Evolutionary conservation across 2,888 invertebrate genomes (phyloP), one percentile per base, ranked within the genome.

Genomic region (Leptogaster cylindrica): DNA sequence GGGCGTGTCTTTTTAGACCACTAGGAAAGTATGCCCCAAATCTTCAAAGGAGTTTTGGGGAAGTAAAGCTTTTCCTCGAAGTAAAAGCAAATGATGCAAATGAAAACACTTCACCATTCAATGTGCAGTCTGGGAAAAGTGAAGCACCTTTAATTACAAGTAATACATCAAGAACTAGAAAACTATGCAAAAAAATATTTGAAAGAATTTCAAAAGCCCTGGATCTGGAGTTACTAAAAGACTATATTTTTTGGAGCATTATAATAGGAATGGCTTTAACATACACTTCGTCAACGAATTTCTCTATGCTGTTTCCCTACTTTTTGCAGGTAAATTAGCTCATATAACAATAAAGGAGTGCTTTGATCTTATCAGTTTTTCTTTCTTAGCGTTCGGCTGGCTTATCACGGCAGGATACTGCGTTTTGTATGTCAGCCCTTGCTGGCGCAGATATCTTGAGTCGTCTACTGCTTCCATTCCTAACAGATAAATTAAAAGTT

Each of bases 381-480:
- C 10, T 61, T 48, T 23, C 31, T 65, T 65, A 77, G 74, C 73
- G 78, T 20, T 76, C 80, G 1, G 77, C 77, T 8, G 74, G 76
- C 2, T 75, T 85, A 8, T 77, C 79, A 5, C 78, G 82, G 65
- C 78, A 83, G 51, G 81, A 88, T 71, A 87, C 88, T 2, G 89
- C 90, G 1, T 80, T 81, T 41, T 89, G 89, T 71, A 88, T 90
- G 88, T 89, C 89, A n/a, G 83, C 86, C 0, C 83, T 89, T 63
- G 89, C 90, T 2, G 82, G 83, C 2, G 86, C 88, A 12, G 90
- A 90, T 74, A 87, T 89, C 48, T 74, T 83, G 0, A 88, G 88
- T n/a, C 84, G 90, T 51, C 79, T 90, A 31, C 81, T 86, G 1
- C 77, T 89, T 67, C 89, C 89, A 3, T 82, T 84, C 67, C 80